These are phyloP conservation scores for Oscheius myriophilus DNA, from an alignment of 2,888 invertebrate genomes.

Conservation along the genomic window DNA sequence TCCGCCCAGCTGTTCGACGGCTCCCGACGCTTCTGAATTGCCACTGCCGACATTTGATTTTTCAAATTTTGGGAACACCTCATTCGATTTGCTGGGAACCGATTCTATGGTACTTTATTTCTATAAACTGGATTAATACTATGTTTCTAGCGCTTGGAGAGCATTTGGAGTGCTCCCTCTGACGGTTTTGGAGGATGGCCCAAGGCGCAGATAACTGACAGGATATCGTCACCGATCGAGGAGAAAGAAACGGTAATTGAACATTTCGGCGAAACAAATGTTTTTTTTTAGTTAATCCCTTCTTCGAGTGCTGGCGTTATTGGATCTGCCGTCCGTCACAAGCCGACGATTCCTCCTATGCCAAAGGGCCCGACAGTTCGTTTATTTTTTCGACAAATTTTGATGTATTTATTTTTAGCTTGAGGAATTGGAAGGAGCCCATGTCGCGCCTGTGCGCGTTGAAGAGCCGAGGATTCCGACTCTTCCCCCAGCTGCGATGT, in stretches of 20 bases:
- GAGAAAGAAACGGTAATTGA: too few species aligned
- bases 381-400: neutral
- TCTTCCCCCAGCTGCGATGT: conserved; percentile 29
- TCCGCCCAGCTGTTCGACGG: conserved; percentile 35
- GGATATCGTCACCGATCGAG: too few species aligned
- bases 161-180: conserved; percentile 6
- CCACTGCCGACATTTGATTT: conserved; percentile 37
- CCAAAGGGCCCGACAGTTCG: conserved; percentile 37
- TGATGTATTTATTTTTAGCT: conserved; percentile 6
- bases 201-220: too few species aligned
- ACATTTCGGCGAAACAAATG: too few species aligned
- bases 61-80: conserved; percentile 15
- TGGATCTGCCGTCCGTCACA: neutral
- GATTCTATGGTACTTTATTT: conserved; percentile 2
- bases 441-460: conserved; percentile 12
- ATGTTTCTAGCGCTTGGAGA: conserved; percentile 2
- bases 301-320: too few species aligned
- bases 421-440: conserved; percentile 35
- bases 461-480: conserved; percentile 5
- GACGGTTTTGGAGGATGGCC: too few species aligned
- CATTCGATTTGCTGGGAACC: conserved; percentile 19
- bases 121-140: neutral
- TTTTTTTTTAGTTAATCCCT: too few species aligned
- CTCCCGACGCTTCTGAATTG: conserved; percentile 56
- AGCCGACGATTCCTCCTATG: conserved; percentile 36